Base-by-base conservation (phyloP, 1,140 invertebrate species). In the Aleiodes sp. region DNA sequence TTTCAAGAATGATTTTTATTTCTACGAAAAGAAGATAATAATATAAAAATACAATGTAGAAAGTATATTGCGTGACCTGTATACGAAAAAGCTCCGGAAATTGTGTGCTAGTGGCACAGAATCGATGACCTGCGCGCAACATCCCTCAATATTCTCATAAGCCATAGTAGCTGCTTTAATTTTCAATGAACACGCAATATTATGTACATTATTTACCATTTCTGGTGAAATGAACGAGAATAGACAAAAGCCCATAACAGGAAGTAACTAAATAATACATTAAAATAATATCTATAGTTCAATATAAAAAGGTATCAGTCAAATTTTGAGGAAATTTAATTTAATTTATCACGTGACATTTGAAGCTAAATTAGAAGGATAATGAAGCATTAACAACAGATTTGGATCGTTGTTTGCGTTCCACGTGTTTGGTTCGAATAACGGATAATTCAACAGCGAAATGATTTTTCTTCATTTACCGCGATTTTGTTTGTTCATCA, bases 41-140 rank as follows among this genome's bases (percentile, higher is more conserved):
- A 12, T n/a, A 8, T n/a, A 26, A 24, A 59, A 31, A 26, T 28
- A 7, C 2, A 3, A 12, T 35, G n/a, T 10, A 12, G n/a, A 19
- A 9, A 19, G 64, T 14, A 14, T 57, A 29, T 61, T 24, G 57
- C 59, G 66, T 68, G 57, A 68, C 66, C 43, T 29, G 57, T 61
- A 68, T 61, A 68, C 37, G 28, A 9, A 43, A n/a, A n/a, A 52
- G 19, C 41, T 28, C 21, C 14, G 26, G n/a, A 8, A 41, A 12
- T 14, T 41, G 35, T 67, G 12, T 52, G 14, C 41, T 14, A n/a
- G n/a, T 28, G n/a, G 24, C 57, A 21, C 31, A 24, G 35, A 68
- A 68, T 61, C 59, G 59, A 62, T 68, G 39, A 26, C 52, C n/a
- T 39, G 24, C 10, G 33, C 26, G 19, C 65, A 57, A 28, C 39